A percentile compares a stretch with the other conserved stretches of the same genome.
Conservation (phyloP, 2,888 invertebrate species). For the Chelonus formosanus region DNA sequence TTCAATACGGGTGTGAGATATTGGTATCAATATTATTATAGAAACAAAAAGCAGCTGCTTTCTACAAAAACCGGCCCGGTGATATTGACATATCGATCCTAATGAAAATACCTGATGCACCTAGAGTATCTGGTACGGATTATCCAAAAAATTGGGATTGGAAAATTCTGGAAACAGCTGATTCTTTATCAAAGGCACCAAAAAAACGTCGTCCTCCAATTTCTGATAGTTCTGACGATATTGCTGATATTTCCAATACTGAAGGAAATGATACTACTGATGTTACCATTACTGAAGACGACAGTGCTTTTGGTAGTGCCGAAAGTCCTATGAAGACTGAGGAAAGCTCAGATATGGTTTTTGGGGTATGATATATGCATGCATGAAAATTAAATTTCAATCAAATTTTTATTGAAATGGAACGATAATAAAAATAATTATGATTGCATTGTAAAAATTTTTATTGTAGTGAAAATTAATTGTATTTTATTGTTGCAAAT, state of each 20-base stretch:
- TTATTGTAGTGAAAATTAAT: too few species aligned
- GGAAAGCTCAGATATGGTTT: slow-evolving; percentile 37
- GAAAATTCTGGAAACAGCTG: slow-evolving; percentile 71
- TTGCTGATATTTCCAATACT: too few species aligned
- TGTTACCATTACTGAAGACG: slow-evolving; percentile 55
- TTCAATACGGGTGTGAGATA: not conserved
- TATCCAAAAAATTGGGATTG: slow-evolving; percentile 79
- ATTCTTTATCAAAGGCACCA: slow-evolving; percentile 63
- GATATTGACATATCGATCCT: slow-evolving; percentile 81
- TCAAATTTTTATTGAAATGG: not conserved
- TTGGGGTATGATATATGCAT: slow-evolving; percentile 36
- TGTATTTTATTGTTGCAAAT: not conserved
- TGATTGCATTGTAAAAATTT: too few species aligned
- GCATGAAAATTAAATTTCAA: slow-evolving; percentile 21
- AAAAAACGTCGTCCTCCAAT: slow-evolving; percentile 65
- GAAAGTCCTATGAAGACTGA: slow-evolving; percentile 47
- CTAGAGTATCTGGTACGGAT: slow-evolving; percentile 77
- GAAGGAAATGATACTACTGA: too few species aligned
- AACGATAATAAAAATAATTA: not conserved
- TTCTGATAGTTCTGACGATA: too few species aligned
- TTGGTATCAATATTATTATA: slow-evolving; percentile 57
- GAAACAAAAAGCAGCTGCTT: slow-evolving; percentile 84
- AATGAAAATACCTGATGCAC: slow-evolving; percentile 80
- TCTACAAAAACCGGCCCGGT: slow-evolving; percentile 78
- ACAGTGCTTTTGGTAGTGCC: slow-evolving; percentile 56